Percentiles rank a stretch among this genome's conserved stretches.
These are phyloP conservation scores for Dolomedes plantarius DNA, from an alignment of 2,888 invertebrate genomes.

Conservation along the genomic window DNA sequence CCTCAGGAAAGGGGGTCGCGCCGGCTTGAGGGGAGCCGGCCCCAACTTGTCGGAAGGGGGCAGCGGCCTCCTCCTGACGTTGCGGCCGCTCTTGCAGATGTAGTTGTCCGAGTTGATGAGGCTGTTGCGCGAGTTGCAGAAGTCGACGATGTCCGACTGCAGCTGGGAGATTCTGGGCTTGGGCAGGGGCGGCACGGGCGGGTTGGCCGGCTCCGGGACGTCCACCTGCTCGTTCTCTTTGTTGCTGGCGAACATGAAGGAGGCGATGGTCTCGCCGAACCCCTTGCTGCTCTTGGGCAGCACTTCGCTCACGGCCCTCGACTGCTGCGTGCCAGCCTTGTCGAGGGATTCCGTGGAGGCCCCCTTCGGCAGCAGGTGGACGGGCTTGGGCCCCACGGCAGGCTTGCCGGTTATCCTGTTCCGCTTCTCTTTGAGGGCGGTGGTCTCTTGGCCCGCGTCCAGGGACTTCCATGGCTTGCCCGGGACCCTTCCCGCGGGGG, in stretches of 20 bases:
- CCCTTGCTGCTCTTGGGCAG: conserved; percentile 20
- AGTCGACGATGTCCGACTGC: neutral
- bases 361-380: conserved; percentile 21
- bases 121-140: neutral
- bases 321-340: neutral
- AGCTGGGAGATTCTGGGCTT: conserved; percentile 21
- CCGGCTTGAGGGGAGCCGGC: conserved; percentile 60
- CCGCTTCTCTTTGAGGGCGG: conserved; percentile 21
- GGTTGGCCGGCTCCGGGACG: neutral
- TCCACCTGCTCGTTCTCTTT: conserved; percentile 14
- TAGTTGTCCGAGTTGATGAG: conserved; percentile 59
- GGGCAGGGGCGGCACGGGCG: conserved; percentile 26
- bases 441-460: neutral
- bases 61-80: conserved; percentile 44
- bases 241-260: conserved; percentile 61
- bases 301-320: neutral
- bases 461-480: conserved; percentile 43
- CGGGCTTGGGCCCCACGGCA: conserved; percentile 49
- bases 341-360: neutral
- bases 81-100: conserved; percentile 51
- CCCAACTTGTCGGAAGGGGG: conserved; percentile 49
- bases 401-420: conserved; percentile 7
- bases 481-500: conserved; percentile 21
- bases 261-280: conserved; percentile 56
- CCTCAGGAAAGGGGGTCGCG: conserved; percentile 23